phyloP scores from a whole-genome alignment of 1,140 invertebrate genomes.

The Hyposmocoma kahamanoa region DNA sequence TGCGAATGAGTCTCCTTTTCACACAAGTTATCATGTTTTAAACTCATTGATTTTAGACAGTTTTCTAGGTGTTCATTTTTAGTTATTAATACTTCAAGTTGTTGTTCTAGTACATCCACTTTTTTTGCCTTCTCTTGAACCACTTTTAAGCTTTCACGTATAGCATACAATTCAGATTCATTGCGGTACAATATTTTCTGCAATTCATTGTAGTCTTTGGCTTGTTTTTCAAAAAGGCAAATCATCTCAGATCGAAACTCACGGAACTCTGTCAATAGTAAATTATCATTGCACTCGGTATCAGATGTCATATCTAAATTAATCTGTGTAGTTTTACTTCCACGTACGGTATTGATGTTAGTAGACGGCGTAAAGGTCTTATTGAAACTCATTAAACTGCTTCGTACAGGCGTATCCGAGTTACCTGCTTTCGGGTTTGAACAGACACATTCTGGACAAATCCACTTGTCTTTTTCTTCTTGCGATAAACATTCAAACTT shows the following conservation, averaged over 20 bases:
- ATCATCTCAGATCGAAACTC: neutral
- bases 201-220: neutral
- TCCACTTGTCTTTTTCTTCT: neutral
- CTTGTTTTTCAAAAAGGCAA: neutral
- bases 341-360: neutral
- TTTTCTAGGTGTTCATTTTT: neutral
- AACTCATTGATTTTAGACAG: neutral
- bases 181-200: neutral
- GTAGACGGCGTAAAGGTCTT: neutral
- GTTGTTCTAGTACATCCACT: constrained; percentile 3
- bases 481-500: neutral
- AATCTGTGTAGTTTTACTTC: neutral
- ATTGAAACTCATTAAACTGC: neutral
- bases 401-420: neutral
- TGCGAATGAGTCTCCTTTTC: neutral
- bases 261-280: neutral
- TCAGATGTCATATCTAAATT: neutral
- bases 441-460: neutral
- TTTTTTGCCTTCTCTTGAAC: constrained; percentile 9
- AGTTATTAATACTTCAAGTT: neutral
- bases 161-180: neutral
- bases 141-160: neutral
- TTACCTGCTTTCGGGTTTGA: neutral
- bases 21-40: neutral
- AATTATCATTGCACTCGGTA: neutral